Base-by-base conservation (phyloP, 2,888 invertebrate species). In the Hypomecis punctinalis region DNA sequence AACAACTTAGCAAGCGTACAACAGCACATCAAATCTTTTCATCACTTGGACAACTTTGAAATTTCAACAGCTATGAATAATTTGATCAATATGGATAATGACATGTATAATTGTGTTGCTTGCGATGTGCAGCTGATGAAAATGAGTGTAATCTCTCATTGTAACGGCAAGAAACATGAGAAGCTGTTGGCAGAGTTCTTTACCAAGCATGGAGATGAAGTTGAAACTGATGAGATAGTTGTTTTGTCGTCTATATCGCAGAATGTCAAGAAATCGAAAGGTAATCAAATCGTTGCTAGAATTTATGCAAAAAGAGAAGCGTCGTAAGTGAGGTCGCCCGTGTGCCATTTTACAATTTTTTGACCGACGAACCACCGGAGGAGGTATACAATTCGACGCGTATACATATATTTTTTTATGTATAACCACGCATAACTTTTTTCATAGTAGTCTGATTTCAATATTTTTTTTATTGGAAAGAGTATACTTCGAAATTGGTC, bases 161-260 rank as follows among this genome's bases (percentile, higher is more conserved):
- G 69, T 23, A 69, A 67, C 9, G 67, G 70, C 0, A 68, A 57
- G 23, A 67, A 57, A 57, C 70, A 70, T 23, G 51, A 47, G 1
- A 68, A 68, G 35, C 36, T 60, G 7, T 23, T 68, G 0, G 37
- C 13, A 5, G 65, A 67, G 10, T n/a, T 60, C 7, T 46, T 60
- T 8, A 23, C 36, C 0, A 67, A 64, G 1, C 53, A 66, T 7
- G 46, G 51, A 3, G 11, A 39, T 3, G n/a, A 8, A 3, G 23
- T 3, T 23, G 40, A 39, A 8, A 35, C 36, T 2, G 61, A 63
- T 13, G 53, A 40, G 5, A 69, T 37, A 37, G 52, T 69, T 7
- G 60, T 48, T 2, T 13, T 69, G 23, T 46, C 65, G 1, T 65
- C 64, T 0, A 69, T 69, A 6, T 67, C 60, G 0, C 69, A 69